Conservation (phyloP, 2,888 invertebrate genomes). For the Epiblema foenella region DNA sequence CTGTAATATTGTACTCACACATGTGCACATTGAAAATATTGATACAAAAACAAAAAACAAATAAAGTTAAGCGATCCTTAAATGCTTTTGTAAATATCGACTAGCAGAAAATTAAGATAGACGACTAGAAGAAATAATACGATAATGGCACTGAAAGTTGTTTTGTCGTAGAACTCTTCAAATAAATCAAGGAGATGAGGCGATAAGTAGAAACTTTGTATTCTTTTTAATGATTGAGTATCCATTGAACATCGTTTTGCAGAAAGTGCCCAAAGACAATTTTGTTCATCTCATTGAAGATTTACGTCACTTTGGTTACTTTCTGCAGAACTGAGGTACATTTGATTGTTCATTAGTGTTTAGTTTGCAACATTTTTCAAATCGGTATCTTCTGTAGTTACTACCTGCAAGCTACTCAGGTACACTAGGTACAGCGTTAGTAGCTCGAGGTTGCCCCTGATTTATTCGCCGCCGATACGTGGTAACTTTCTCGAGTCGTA, state of each 20-base stretch:
- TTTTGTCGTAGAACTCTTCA: conserved; percentile 50
- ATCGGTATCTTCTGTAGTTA: conserved; percentile 44
- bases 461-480: conserved; percentile 78
- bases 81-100: conserved; percentile 41
- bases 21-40: background rate
- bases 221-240: conserved; percentile 49
- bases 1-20: background rate
- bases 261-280: background rate
- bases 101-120: conserved; percentile 48
- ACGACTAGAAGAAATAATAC: too few species aligned
- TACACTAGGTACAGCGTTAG: conserved; percentile 43
- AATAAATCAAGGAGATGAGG: conserved; percentile 66
- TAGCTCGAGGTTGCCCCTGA: conserved; percentile 68
- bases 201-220: conserved; percentile 55
- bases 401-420: conserved; percentile 39
- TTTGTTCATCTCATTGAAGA: background rate
- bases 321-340: too few species aligned
- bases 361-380: conserved; percentile 56
- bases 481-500: conserved; percentile 72
- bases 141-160: conserved; percentile 44
- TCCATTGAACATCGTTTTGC: background rate
- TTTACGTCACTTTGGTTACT: too few species aligned
- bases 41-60: conserved; percentile 18
- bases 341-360: conserved; percentile 48
- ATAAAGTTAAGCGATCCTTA: conserved; percentile 26